Base-by-base conservation (phyloP, 2,797 vertebrate species). In the Pelodytes ibericus region DNA sequence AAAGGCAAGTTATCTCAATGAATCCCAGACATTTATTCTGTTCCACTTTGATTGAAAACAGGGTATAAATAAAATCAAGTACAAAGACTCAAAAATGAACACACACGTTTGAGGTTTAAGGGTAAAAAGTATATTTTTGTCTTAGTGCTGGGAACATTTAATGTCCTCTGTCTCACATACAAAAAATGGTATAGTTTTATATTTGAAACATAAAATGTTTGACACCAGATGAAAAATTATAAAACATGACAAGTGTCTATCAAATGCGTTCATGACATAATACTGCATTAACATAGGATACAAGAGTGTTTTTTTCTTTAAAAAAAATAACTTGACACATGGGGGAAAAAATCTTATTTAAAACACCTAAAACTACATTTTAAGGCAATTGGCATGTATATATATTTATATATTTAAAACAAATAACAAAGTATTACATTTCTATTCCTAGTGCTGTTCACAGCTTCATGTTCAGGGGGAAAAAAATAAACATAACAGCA, bases 391-490 rank as follows among this genome's bases (percentile, higher is more conserved):
- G 87, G 86, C 84, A 85, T 78, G 41, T 2, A 72, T 65, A 18
- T 86, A 88, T 86, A 83, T 84, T 80, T 49, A 47, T 24, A 51
- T 86, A 87, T 86, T 81, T 83, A 80, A 27, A 65, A 84, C 89
- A 87, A 83, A 82, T 83, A n/a, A n/a, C n/a, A 82, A 87, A 83
- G 81, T 84, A 86, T 82, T 51, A 67, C 69, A 85, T 86, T n/a
- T n/a, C n/a, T 81, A 87, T 80, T 87, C 85, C 86, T 90, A 90
- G 81, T 0, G 88, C 87, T 90, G 88, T 89, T 91, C 90, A 92
- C 89, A 93, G 91, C 89, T 93, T 92, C 71, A 82, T 86, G 88
- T 87, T 82, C 84, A 9, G 0, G n/a, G n/a, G n/a, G n/a, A 81
- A 79, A 25, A 56, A 70, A 71, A 22, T 30, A 57, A 76, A 61